Percentiles rank a stretch among this genome's conserved stretches.
Evolutionary conservation across 2,113 vertebrate genomes (phyloP).

Genomic region (Pandion haliaetus): DNA sequence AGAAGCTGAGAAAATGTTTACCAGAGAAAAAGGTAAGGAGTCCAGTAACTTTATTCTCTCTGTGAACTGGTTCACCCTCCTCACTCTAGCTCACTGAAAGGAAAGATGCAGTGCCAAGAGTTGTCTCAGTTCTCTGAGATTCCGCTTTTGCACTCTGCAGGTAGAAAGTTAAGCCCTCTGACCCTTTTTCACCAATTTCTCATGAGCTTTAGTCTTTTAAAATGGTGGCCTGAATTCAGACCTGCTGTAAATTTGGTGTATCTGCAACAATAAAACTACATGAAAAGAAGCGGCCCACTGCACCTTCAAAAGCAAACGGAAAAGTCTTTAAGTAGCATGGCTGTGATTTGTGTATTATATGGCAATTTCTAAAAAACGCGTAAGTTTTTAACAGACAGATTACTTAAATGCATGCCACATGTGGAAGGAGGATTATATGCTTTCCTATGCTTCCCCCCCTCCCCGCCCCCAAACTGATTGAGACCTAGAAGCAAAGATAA

Average conservation of each 20-base stretch:
- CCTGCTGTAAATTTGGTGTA: not conserved
- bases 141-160: not conserved
- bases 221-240: not conserved
- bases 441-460: not conserved
- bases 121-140: not conserved
- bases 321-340: not conserved
- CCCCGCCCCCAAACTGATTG: rapidly evolving
- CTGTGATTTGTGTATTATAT: not conserved
- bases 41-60: not conserved
- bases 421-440: not conserved
- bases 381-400: not conserved
- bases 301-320: not conserved
- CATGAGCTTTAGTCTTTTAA: not conserved
- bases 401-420: not conserved
- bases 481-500: not conserved
- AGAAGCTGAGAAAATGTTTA: conserved; percentile 80
- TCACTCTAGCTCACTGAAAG: not conserved
- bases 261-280: not conserved
- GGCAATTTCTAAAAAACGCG: not conserved
- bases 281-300: not conserved
- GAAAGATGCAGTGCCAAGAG: not conserved
- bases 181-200: not conserved
- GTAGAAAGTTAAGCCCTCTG: not conserved
- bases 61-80: not conserved
- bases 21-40: conserved; percentile 85